Percentiles rank a stretch among this genome's conserved stretches.
Conservation (phyloP, 1,140 invertebrate species). For the Conus betulinus region DNA sequence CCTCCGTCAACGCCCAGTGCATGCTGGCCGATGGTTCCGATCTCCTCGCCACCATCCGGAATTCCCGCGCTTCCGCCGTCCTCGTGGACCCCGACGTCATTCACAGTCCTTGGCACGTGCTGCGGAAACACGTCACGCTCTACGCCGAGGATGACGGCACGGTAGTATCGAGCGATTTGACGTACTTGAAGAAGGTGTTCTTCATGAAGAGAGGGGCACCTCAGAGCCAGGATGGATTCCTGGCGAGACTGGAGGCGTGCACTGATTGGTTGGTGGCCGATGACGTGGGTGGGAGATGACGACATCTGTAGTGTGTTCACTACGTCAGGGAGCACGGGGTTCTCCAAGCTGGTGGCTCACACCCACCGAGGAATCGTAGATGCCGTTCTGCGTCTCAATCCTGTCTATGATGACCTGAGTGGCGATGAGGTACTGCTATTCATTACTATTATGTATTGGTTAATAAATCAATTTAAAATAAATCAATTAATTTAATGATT, state of each 20-base stretch:
- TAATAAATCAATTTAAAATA: too few relatives aligned
- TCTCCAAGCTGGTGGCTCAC: constrained; percentile 21
- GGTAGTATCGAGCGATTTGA: neutral
- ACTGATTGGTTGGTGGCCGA: neutral
- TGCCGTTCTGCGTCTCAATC: neutral
- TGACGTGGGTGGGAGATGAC: neutral
- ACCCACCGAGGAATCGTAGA: neutral
- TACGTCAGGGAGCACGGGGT: constrained; percentile 26
- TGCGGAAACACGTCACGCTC: neutral
- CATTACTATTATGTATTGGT: too few relatives aligned
- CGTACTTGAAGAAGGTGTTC: neutral
- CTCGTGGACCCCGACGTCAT: neutral
- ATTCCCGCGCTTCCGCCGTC: neutral
- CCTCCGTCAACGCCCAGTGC: neutral
- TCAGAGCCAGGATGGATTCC: neutral
- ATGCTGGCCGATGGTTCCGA: constrained; percentile 16
- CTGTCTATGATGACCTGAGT: neutral
- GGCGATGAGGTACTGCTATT: neutral
- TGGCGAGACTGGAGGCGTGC: neutral
- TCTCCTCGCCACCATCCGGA: neutral
- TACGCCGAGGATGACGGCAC: neutral
- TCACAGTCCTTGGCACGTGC: neutral
- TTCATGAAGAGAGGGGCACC: neutral
- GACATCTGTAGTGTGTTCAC: constrained; percentile 25
- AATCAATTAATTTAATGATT: too few relatives aligned